These are phyloP conservation scores for Stomatorhinus walkeri DNA, from an alignment of 2,797 vertebrate species.

Conservation along the genomic window DNA sequence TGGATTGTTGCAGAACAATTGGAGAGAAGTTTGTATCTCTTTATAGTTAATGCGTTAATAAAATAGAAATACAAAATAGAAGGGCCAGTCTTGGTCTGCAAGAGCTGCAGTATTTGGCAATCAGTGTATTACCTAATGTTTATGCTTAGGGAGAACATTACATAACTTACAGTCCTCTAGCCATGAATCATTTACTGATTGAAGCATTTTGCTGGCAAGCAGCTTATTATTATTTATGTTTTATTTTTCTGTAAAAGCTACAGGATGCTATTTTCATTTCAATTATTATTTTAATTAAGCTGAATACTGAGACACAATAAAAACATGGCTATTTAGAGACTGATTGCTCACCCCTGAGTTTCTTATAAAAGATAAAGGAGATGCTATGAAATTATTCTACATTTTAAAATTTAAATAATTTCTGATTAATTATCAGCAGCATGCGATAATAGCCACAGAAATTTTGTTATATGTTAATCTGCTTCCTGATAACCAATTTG, in stretches of 20 bases:
- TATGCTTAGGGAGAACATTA: background rate
- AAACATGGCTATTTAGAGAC: background rate
- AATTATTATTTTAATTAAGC: background rate
- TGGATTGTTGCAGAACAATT: background rate
- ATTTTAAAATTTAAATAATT: constrained; percentile 10
- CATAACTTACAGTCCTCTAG: background rate
- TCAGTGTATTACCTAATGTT: background rate
- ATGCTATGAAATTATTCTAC: background rate
- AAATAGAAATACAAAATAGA: background rate
- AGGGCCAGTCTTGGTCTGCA: background rate
- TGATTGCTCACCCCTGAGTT: constrained; percentile 1
- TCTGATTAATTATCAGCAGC: background rate
- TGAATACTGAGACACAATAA: background rate
- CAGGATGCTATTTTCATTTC: background rate
- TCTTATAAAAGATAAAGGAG: background rate
- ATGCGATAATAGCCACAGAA: background rate
- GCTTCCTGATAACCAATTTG: background rate
- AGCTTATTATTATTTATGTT: background rate
- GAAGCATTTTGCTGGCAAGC: background rate
- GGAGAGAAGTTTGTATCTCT: background rate
- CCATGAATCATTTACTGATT: constrained; percentile 3
- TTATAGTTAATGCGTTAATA: background rate
- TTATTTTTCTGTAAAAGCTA: background rate
- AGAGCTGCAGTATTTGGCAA: background rate
- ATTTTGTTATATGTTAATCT: background rate